Base-by-base conservation (phyloP, 1,140 invertebrate species). In the Drosophila albomicans region DNA sequence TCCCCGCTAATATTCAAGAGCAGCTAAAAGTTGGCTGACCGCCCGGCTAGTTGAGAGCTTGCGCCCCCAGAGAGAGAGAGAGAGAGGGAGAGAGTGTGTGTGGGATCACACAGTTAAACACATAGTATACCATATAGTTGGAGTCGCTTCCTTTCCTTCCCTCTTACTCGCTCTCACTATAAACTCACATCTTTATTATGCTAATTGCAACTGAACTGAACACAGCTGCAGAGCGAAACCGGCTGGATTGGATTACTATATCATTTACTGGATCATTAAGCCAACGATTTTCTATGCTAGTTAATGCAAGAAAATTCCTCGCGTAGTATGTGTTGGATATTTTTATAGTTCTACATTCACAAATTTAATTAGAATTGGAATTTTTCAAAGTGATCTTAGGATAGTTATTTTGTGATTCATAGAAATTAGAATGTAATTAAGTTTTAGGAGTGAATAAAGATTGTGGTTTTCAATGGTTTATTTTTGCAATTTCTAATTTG, bases 1-100 rank as follows among this genome's bases (percentile, higher is more conserved):
- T 87, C 77, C 70, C 62, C 75, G 70, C 84, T 88, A 78, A 84
- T 78, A 84, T 84, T 84, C 79, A 62, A 85, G 67, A 63, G 63
- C 38, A 48, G 43, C 46, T 48, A 30, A 43, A 32, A 68, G 35
- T 51, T 72, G 63, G 54, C 54, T 62, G 46, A 59, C 54, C 66
- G 66, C 66, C 56, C 56, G 35, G 32, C 49, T 64, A 64, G 62
- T 41, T 64, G 4, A 16, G 51, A 16, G 51, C 32, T 48, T 16
- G 41, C 5, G 41, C 1, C n/a, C 13, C n/a, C 3, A 25, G 20
- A 4, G 20, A 0, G 3, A 25, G 20, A 25, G 20, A 25, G 3
- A 25, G 20, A 25, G 20, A 20, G 20, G 0, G 20, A 20, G 2
- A 20, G 16, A 20, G 16, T 0, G 51, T 16, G 28, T 15, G 51